Base-by-base conservation (phyloP, 2,113 vertebrate genomes). In the Vulpes ferrilata region DNA sequence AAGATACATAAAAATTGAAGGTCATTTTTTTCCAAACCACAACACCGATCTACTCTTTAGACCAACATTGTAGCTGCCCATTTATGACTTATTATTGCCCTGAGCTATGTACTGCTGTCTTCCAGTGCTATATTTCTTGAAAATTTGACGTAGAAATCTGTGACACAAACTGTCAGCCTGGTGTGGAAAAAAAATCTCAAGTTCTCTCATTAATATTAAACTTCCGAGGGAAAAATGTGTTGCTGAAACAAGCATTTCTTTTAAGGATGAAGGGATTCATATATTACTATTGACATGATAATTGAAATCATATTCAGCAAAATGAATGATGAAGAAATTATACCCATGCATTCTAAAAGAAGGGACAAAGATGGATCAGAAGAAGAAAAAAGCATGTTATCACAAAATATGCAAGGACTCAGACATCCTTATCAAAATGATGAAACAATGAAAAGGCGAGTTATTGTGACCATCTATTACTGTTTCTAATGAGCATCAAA, bases 181-280 rank as follows among this genome's bases (percentile, higher is more conserved):
- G 16, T 88, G 12, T 82, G 30, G 92, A 73, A 71, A 82, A 91
- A 91, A 94, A 93, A 88, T 23, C 67, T 98, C 95, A 93, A 65
- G 23, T 96, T 97, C 57, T 96, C 64, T 97, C 84, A 97, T 98
- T 95, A 98, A 97, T 98, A 98, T 98, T 98, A 98, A 97, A 97
- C 67, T 93, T 97, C 76, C 4, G 0, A 60, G 51, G 53, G 53
- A 30, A 30, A 82, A 76, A 85, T 96, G 22, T 96, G 53, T 95
- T 94, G 84, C 94, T 97, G 92, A 96, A 97, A 96, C 25, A 85
- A 95, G 93, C 87, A 90, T 94, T 96, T 97, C 62, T 97, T 96
- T 97, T 90, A 87, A 87, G 71, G 64, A 92, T 95, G 65, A 93
- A 97, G 80, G 73, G 90, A 97, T 90, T 92, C 80, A 90, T 88